Base-by-base conservation (phyloP, 2,113 vertebrate genomes). In the Turnix velox region DNA sequence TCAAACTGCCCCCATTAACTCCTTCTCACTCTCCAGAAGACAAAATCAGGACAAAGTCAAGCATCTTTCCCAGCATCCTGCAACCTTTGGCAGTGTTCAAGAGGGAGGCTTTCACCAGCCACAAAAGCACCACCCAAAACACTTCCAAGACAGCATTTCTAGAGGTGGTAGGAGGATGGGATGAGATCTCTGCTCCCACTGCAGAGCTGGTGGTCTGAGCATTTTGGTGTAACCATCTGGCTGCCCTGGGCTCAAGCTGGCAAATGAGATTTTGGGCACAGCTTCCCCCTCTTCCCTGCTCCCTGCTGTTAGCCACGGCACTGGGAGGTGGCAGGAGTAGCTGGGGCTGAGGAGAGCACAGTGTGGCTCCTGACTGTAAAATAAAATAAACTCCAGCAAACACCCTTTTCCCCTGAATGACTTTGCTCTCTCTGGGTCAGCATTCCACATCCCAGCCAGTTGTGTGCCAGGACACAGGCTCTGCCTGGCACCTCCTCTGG, bases 391-490 rank as follows among this genome's bases (percentile, higher is more conserved):
- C 33, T 13, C 30, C 51, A 30, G 45, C 27, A 48, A 63, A 49
- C 10, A 18, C 14, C 4, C 8, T 7, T 23, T 37, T 24, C 19
- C 33, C 39, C 11, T 7, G 23, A n/a, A 22, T 37, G 15, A 31
- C 22, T 54, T 54, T 89, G 39, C 57, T 85, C 51, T 51, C 35
- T 40, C 40, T 40, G 31, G 51, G 14, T 33, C 5, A 2, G 63
- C 85, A n/a, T 40, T 82, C 66, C 18, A 13, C 7, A 1, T 18
- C 57, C 27, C 71, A 18, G 49, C 23, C 79, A 57, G 62, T 42
- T 39, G 30, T 0, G 3, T 27, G 51, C 40, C 0, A 7, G 46
- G 61, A 55, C 5, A 2, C 3, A 1, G 43, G 25, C 27, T 16
- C 39, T 59, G n/a, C 77, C 77, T 73, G 77, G 69, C 91, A 66